Conservation (phyloP, 1,140 invertebrate species). For the Orussus abietinus region DNA sequence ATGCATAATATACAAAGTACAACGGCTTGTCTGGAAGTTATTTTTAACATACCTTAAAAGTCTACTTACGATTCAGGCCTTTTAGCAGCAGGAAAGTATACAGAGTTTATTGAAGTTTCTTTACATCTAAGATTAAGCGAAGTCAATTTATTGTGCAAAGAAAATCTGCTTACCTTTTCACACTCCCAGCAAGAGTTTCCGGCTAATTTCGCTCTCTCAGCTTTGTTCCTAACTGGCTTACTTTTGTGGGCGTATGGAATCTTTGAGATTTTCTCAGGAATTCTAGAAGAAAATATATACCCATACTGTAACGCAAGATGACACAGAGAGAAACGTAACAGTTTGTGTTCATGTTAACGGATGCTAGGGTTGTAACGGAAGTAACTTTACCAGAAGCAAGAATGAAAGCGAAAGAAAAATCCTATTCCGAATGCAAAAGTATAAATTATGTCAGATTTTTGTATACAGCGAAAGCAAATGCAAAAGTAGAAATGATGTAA, state of each 20-base stretch:
- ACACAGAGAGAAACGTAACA: too few species aligned
- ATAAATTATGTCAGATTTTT: not conserved
- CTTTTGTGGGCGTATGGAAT: conserved; percentile 32
- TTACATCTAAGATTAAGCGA: conserved; percentile 7
- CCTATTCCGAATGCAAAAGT: not conserved
- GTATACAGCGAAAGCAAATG: too few species aligned
- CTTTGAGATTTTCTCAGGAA: conserved; percentile 16
- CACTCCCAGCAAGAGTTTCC: conserved; percentile 48
- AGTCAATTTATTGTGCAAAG: conserved; percentile 3
- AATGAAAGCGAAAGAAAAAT: conserved; percentile 10
- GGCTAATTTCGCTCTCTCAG: conserved; percentile 38
- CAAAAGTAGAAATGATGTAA: conserved; percentile 1
- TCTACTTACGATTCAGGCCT: conserved; percentile 11
- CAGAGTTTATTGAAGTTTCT: conserved; percentile 8
- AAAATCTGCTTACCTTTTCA: conserved; percentile 32
- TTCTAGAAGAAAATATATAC: conserved; percentile 20
- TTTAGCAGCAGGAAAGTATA: too few species aligned
- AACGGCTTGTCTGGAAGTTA: too few species aligned
- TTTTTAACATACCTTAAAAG: too few species aligned
- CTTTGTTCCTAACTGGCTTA: conserved; percentile 39
- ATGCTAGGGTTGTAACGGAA: too few species aligned
- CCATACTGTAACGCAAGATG: too few species aligned
- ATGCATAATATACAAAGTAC: too few species aligned
- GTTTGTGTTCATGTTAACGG: too few species aligned
- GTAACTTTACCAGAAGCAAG: too few species aligned